Base-by-base conservation (phyloP, 2,797 vertebrate species). In the Dermochelys coriacea region DNA sequence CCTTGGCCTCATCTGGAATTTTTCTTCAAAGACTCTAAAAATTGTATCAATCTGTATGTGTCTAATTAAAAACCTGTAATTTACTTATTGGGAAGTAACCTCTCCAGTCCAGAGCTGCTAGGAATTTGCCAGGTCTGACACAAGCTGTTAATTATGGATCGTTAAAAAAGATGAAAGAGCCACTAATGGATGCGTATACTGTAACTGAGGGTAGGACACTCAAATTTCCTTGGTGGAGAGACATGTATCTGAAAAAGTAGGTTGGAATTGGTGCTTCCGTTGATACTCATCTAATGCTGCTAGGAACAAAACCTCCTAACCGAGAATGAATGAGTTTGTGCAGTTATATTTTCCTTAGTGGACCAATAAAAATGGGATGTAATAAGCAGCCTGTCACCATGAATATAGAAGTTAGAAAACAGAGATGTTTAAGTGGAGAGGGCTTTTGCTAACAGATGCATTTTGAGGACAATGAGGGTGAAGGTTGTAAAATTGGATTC, bases 11-110 rank as follows among this genome's bases (percentile, higher is more conserved):
- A 6, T 87, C 68, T 51, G 64, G n/a, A 85, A 64, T 93, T 93
- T 80, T 29, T 11, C 75, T 64, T 93, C 64, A 57, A 74, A 78
- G 47, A 45, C 29, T 59, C 88, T 15, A 15, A 3, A 71, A 88
- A 64, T 41, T 85, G 12, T 71, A 55, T 2, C 85, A 64, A 85
- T 5, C 10, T 47, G 52, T 75, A 51, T 82, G 29, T 47, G 74
- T 84, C 27, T 78, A 25, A 64, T 50, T 85, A 77, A 64, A 12
- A 23, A 78, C n/a, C 4, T 23, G 1, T 41, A 83, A n/a, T 11
- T 79, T 23, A 57, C 55, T 92, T 91, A 71, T 50, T 85, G 79
- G 85, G 19, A 47, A 8, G 80, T 49, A 80, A 91, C n/a, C 29
- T 51, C 74, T 51, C 5, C 2, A 7, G 4, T 78, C 87, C 82